phyloP scores from a whole-genome alignment of 2,888 invertebrate genomes.

The Fragum fragum region DNA sequence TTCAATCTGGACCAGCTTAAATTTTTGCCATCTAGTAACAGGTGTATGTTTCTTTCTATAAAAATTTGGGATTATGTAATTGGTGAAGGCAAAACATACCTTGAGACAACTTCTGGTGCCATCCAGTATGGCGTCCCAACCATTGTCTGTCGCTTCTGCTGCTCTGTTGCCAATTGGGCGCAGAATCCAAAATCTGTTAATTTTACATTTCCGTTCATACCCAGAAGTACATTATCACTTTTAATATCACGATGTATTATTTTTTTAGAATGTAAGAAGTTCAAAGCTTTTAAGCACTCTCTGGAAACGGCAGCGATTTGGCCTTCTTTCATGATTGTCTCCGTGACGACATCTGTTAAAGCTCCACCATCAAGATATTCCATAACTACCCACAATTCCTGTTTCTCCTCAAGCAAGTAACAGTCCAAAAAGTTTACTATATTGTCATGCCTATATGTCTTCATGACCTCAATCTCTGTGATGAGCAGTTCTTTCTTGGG shows the following conservation, averaged over 20 bases:
- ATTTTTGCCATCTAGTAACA: no score
- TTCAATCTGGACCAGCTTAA: no score
- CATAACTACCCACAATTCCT: slow-evolving; percentile 98
- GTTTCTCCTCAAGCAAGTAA: slow-evolving; percentile 94
- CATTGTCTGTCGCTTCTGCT: slow-evolving; percentile 95
- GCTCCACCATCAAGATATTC: slow-evolving; percentile 96
- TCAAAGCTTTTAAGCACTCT: slow-evolving; percentile 95
- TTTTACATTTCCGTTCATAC: slow-evolving; percentile 93
- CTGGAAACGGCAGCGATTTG: slow-evolving; percentile 98
- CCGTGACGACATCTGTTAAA: slow-evolving; percentile 98
- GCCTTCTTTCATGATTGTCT: slow-evolving; percentile 98
- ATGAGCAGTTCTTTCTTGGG: slow-evolving; percentile 98
- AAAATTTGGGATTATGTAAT: no score
- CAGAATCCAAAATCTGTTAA: slow-evolving; percentile 97
- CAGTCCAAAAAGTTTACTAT: slow-evolving; percentile 98
- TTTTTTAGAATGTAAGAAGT: slow-evolving; percentile 95
- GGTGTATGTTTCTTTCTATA: no score
- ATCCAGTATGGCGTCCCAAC: slow-evolving; percentile 99
- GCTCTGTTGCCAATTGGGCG: slow-evolving; percentile 97
- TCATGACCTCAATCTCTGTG: slow-evolving; percentile 92
- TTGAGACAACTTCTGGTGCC: slow-evolving; percentile 93
- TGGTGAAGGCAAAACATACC: no score
- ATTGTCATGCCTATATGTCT: slow-evolving; percentile 94
- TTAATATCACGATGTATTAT: slow-evolving; percentile 93
- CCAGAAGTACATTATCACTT: slow-evolving; percentile 98